Base-by-base conservation (phyloP, 1,140 invertebrate genomes). In the Triops longicaudatus region DNA sequence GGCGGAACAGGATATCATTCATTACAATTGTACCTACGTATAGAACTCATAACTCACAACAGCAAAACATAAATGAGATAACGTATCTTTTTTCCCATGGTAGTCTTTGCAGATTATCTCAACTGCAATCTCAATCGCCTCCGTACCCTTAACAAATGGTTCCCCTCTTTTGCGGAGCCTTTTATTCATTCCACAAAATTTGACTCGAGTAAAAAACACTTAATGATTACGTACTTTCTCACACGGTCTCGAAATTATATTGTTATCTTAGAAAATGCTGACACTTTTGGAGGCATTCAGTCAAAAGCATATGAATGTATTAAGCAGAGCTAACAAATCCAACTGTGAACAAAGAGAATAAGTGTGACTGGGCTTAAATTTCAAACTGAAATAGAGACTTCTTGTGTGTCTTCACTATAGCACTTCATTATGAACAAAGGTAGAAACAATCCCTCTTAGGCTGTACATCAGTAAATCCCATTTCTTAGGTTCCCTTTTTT, bases 251-350 rank as follows among this genome's bases (percentile, higher is more conserved):
- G 6, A 63, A 22, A 14, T 10, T 14, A 10, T 63, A n/a, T 63
- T 5, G 14, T 22, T 63, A 14, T 6, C 50, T 14, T n/a, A 63
- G 6, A 17, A 63, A n/a, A n/a, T n/a, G 50, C 14, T n/a, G 1
- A 63, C 31, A 37, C 7, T 7, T 37, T 37, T 37, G 1, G 14
- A 63, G 22, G 1, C 50, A 63, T 63, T 37, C 31, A 63, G 50
- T 63, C 50, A 63, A 63, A 63, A 63, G 50, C 50, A 63, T 63
- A 63, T 63, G 50, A 63, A 63, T 63, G 50, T 63, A 63, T 63
- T 63, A 63, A 63, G 50, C 50, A 14, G 50, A 63, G 50, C 50
- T 63, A n/a, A 63, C 14, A 63, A 37, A 63, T 63, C 50, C 50
- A 63, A 63, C 50, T n/a, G 50, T 17, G 14, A 63, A 63, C 50